Conservation (phyloP, 2,797 vertebrate species). For the Acipenser oxyrinchus region DNA sequence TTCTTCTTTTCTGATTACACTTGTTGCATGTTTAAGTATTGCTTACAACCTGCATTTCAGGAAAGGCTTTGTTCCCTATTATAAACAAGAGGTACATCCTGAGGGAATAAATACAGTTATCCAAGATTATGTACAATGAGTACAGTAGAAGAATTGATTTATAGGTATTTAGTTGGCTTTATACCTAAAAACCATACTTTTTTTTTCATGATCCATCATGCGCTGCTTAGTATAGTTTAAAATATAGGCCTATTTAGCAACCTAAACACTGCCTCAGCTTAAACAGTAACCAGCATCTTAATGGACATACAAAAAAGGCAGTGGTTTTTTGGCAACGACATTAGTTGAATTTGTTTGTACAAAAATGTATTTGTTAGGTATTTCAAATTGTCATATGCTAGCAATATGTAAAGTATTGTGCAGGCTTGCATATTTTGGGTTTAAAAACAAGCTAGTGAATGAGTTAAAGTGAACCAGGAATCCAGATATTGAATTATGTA, state of each 20-base stretch:
- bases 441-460: conserved; percentile 71
- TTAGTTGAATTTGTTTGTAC: conserved; percentile 76
- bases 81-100: conserved; percentile 31
- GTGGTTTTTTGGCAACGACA: conserved; percentile 51
- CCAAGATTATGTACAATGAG: conserved; percentile 10
- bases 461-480: conserved; percentile 75
- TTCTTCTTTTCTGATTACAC: conserved; percentile 45
- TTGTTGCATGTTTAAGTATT: conserved; percentile 56
- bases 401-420: conserved; percentile 86
- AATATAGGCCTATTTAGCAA: conserved; percentile 41
- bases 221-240: conserved; percentile 37
- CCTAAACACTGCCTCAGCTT: conserved; percentile 54
- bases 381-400: conserved; percentile 83
- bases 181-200: not conserved
- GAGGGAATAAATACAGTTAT: conserved; percentile 22
- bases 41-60: conserved; percentile 21
- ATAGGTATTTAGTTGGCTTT: not conserved
- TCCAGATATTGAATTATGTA: conserved; percentile 56
- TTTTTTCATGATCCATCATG: conserved; percentile 25
- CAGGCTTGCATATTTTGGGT: conserved; percentile 79
- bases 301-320: conserved; percentile 40
- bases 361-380: conserved; percentile 77
- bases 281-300: conserved; percentile 59
- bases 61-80: conserved; percentile 8
- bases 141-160: not conserved